Base-by-base conservation (phyloP, 2,888 invertebrate species). In the Epiblema foenella region DNA sequence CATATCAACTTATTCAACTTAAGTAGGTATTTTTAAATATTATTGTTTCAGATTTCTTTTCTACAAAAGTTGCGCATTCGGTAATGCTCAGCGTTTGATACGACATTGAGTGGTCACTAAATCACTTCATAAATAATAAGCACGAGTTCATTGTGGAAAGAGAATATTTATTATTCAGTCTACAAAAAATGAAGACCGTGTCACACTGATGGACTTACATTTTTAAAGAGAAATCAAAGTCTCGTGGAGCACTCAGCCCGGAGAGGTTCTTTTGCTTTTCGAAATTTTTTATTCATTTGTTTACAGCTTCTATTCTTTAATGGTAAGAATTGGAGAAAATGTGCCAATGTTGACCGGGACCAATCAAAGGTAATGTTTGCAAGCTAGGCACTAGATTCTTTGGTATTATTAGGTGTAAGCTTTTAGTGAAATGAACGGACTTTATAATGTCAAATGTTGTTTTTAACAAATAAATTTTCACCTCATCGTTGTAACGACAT, bases 191-290 rank as follows among this genome's bases (percentile, higher is more conserved):
- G 69, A 81, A 81, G 71, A 67, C 76, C 54, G 74, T 77, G 80
- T 82, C 79, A 78, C 77, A 77, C 78, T 80, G 82, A 84, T 83
- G 83, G 82, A 79, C 77, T 78, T 84, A 78, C 81, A 82, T 83
- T 79, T 81, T 82, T 83, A 79, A 84, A 77, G 73, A 79, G 80
- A 73, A 77, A 77, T 80, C 76, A 80, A 80, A 82, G 79, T 78
- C 78, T 76, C 77, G 74, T 73, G 68, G 76, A 76, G 79, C 78
- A 79, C 81, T 84, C 81, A 77, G 78, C 78, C 59, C 66, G 57
- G 59, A 60, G 69, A 76, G 74, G 73, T 73, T 76, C 77, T 77
- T 77, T 68, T 74, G 73, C 77, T 79, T 80, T 81, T 74, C 67
- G 51, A 72, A 73, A 64, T 78, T 75, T 76, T 77, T 77, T 78